Percentiles rank a stretch among this genome's conserved stretches.
These are phyloP conservation scores for Prinia subflava DNA, from an alignment of 2,113 vertebrate genomes.

Conservation along the genomic window DNA sequence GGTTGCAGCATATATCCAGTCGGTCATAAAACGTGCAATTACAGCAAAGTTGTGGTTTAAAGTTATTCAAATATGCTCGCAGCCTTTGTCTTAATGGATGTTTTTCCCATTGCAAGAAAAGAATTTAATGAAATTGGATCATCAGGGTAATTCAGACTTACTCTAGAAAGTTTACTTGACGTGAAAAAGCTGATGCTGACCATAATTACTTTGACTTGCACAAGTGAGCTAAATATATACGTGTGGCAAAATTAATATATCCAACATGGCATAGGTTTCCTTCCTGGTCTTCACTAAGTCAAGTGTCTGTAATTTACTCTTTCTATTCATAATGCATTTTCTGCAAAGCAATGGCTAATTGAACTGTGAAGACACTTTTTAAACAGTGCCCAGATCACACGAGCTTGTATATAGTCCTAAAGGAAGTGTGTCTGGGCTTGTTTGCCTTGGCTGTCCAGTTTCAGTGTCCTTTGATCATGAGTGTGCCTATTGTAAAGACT, in stretches of 20 bases:
- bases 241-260: fast-evolving
- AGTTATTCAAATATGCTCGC: fast-evolving
- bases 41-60: neutral
- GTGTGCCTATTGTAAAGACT: neutral
- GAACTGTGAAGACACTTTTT: neutral
- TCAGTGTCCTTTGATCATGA: neutral
- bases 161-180: neutral
- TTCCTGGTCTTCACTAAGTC: neutral
- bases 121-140: neutral
- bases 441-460: neutral
- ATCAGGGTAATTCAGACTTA: neutral
- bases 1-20: neutral
- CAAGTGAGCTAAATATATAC: neutral
- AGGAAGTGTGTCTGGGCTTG: neutral
- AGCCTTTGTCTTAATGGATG: neutral
- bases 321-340: neutral
- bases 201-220: neutral
- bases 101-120: neutral
- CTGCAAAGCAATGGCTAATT: neutral
- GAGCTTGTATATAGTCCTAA: neutral
- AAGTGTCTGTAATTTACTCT: neutral
- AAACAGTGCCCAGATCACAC: neutral
- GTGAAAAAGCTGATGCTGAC: neutral
- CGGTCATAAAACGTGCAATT: neutral
- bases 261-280: neutral